Evolutionary conservation across 2,888 invertebrate genomes (phyloP).

Genomic region (Rhyacophila evoluta): DNA sequence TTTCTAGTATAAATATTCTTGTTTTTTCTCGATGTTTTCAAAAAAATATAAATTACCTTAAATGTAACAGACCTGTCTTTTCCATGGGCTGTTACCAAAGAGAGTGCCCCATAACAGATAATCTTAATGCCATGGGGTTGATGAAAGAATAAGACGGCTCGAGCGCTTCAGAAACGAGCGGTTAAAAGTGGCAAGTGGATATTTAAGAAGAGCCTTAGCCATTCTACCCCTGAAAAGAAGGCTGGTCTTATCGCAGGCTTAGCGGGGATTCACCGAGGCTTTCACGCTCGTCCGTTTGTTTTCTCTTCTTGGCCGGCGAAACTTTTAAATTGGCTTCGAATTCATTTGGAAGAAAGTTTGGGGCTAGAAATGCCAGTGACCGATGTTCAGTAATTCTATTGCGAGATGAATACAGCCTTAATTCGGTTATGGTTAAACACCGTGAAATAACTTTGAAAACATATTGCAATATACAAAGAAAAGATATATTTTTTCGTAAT

Average conservation of each 20-base stretch:
- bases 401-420: background rate
- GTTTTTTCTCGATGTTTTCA: background rate
- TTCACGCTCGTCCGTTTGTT: slow-evolving; percentile 47
- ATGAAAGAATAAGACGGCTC: slow-evolving; percentile 5
- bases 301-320: slow-evolving; percentile 41
- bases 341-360: background rate
- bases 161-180: slow-evolving; percentile 35
- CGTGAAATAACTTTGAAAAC: too few relatives aligned
- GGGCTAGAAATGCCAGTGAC: background rate
- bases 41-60: background rate
- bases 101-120: slow-evolving; percentile 16
- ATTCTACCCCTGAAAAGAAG: slow-evolving; percentile 10
- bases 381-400: background rate
- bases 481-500: too few relatives aligned
- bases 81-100: background rate
- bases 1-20: too few relatives aligned
- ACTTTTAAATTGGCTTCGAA: slow-evolving; percentile 42
- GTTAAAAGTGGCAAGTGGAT: slow-evolving; percentile 44
- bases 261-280: slow-evolving; percentile 47
- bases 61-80: background rate
- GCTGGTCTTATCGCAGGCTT: slow-evolving; percentile 43
- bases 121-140: slow-evolving; percentile 19
- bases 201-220: slow-evolving; percentile 29
- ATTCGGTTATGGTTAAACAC: too few relatives aligned
- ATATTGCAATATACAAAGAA: too few relatives aligned